A percentile compares a stretch with the other conserved stretches of the same genome.
phyloP scores from a whole-genome alignment of 2,888 invertebrate species.

The Auanema sp. region DNA sequence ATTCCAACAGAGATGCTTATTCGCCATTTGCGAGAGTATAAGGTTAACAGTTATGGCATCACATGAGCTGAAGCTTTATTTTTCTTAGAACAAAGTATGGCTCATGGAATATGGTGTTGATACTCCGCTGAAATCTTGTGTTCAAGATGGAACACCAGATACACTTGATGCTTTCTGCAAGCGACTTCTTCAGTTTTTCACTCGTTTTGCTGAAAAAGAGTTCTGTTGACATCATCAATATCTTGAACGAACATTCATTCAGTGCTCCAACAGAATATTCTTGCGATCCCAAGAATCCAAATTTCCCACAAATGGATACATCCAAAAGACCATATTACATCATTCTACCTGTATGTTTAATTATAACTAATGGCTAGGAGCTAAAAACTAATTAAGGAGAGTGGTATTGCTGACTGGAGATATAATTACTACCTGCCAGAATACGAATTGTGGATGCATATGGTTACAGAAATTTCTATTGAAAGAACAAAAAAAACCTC shows the following conservation, averaged over 20 bases:
- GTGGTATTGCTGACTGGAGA: slow-evolving; percentile 18
- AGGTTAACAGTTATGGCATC: slow-evolving; percentile 5
- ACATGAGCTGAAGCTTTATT: neutral
- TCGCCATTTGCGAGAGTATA: slow-evolving; percentile 13
- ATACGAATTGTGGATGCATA: slow-evolving; percentile 14
- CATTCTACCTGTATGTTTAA: slow-evolving; percentile 2
- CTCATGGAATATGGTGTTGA: slow-evolving; percentile 25
- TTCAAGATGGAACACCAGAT: slow-evolving; percentile 13
- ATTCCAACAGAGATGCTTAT: slow-evolving; percentile 18
- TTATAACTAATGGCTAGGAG: neutral
- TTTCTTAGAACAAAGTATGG: slow-evolving; percentile 19
- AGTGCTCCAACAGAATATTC: slow-evolving; percentile 19
- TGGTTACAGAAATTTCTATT: slow-evolving; percentile 4
- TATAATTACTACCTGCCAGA: slow-evolving; percentile 9
- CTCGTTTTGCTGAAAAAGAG: slow-evolving; percentile 24
- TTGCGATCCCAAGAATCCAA: slow-evolving; percentile 20
- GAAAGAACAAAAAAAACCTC: neutral
- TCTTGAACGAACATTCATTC: neutral
- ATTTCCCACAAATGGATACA: slow-evolving; percentile 14
- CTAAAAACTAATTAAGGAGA: neutral
- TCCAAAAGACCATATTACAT: slow-evolving; percentile 17
- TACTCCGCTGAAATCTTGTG: slow-evolving; percentile 17
- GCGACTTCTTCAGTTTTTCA: slow-evolving; percentile 19
- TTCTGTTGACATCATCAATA: neutral
- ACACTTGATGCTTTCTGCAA: slow-evolving; percentile 21